A percentile compares a stretch with the other conserved stretches of the same genome.
These are phyloP conservation scores for Artemisiospiza belli DNA, from an alignment of 2,113 vertebrate genomes.

Conservation along the genomic window DNA sequence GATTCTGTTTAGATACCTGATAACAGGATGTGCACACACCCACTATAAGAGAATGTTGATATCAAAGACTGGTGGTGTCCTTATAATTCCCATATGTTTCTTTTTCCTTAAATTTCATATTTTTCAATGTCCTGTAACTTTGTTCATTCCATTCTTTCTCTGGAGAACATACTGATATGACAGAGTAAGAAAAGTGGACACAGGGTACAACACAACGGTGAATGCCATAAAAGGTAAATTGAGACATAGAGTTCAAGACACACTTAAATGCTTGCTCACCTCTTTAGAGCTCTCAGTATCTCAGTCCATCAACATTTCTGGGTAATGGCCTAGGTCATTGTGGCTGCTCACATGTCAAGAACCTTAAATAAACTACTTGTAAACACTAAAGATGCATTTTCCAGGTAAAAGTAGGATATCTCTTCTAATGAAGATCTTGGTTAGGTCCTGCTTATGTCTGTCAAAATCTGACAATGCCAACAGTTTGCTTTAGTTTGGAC, in stretches of 20 bases:
- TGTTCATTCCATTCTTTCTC: not conserved
- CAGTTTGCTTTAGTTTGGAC: not conserved
- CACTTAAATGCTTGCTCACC: not conserved
- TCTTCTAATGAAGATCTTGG: not conserved
- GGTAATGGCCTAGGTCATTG: not conserved
- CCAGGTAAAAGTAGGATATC: not conserved
- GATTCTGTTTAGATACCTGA: not conserved
- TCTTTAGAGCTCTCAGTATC: not conserved
- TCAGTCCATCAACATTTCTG: rapidly evolving
- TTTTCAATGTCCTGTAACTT: not conserved
- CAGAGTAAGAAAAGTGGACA: not conserved
- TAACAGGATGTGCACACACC: not conserved
- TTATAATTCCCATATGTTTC: not conserved
- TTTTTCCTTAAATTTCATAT: not conserved
- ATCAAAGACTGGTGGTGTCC: not conserved
- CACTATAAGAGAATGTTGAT: not conserved
- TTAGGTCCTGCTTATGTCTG: not conserved
- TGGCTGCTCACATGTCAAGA: not conserved
- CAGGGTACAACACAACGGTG: rapidly evolving
- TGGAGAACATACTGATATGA: not conserved
- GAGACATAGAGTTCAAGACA: not conserved
- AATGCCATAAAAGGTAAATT: not conserved
- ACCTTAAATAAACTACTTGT: not conserved
- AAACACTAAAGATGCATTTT: not conserved
- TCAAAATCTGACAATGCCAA: not conserved